Evolutionary conservation across 2,797 vertebrate species (phyloP), one percentile per base, ranked within the genome.

Genomic region (Rousettus madagascariensis): DNA sequence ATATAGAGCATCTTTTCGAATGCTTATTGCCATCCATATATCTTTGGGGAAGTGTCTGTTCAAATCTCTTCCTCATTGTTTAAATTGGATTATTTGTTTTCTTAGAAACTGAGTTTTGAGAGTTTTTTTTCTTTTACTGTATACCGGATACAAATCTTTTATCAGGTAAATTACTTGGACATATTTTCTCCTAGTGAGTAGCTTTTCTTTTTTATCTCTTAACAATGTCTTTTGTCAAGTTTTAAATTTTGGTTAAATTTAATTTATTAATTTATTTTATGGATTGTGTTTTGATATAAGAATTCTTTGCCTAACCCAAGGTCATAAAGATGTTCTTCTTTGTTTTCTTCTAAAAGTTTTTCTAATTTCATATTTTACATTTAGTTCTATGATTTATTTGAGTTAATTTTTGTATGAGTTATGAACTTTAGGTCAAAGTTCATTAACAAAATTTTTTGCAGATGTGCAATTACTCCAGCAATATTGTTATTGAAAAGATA

Each of bases 71-170:
- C 51, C 36, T 33, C 43, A 51, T 63, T 61, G 69, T 46, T 30
- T 22, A 61, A 59, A 20, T 12, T 90, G 8, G 12, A 41, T 88
- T 95, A 20, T 71, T 78, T 93, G 30, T 88, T 94, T 91, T 78
- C n/a, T 74, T 95, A 80, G n/a, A 49, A 49, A 49, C 49, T 93
- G 51, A 78, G 38, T 77, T 93, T 95, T 66, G 59, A 74, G 28
- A 55, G 17, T 66, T 84, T 68, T n/a, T 78, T 61, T n/a, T 38
- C 22, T 53, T 90, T 86, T 57, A n/a, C 24, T 89, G 5, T 82
- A 77, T 59, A 57, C 28, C 36, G 2, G 36, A 43, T 69, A 69
- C 6, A 63, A 79, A 2, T 65, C 9, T 90, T 90, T 80, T 51
- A 51, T 78, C 49, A 78, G 75, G 36, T 71, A 79, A 87, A 69